Evolutionary conservation across 1,140 invertebrate species (phyloP).

Genomic region (Zaprionus taronus): DNA sequence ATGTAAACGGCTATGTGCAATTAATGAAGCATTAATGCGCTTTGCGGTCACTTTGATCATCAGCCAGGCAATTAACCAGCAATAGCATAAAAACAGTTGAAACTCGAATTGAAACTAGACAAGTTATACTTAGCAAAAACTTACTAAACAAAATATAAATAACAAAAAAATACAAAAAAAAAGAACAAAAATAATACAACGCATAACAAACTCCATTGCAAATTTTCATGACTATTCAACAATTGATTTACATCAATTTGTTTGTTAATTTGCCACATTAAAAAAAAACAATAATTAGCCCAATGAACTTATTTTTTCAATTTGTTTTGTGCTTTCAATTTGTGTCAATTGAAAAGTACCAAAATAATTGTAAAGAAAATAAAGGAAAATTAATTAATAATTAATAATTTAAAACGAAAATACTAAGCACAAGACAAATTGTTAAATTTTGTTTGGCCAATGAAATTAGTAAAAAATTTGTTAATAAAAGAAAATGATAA

Average conservation of each 20-base stretch:
- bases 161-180: conserved; percentile 40
- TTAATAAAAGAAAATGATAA: conserved; percentile 48
- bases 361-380: conserved; percentile 36
- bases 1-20: conserved; percentile 23
- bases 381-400: conserved; percentile 14
- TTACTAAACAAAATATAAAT: conserved; percentile 21
- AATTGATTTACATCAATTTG: conserved; percentile 69
- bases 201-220: conserved; percentile 45
- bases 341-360: conserved; percentile 69
- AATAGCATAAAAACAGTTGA: conserved; percentile 56
- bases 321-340: conserved; percentile 73
- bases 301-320: conserved; percentile 37
- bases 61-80: conserved; percentile 29
- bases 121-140: conserved; percentile 58
- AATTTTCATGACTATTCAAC: conserved; percentile 53
- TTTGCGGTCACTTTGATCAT: conserved; percentile 7
- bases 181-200: conserved; percentile 22
- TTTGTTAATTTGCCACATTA: conserved; percentile 56
- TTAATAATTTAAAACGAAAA: conserved; percentile 6
- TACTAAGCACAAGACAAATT: conserved; percentile 60
- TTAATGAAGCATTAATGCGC: conserved; percentile 18
- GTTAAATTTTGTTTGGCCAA: conserved; percentile 44
- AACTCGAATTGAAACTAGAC: conserved; percentile 74
- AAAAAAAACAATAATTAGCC: conserved; percentile 19
- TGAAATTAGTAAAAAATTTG: conserved; percentile 61